Conservation (phyloP, 2,888 invertebrate genomes). For the Luffia ferchaultella region DNA sequence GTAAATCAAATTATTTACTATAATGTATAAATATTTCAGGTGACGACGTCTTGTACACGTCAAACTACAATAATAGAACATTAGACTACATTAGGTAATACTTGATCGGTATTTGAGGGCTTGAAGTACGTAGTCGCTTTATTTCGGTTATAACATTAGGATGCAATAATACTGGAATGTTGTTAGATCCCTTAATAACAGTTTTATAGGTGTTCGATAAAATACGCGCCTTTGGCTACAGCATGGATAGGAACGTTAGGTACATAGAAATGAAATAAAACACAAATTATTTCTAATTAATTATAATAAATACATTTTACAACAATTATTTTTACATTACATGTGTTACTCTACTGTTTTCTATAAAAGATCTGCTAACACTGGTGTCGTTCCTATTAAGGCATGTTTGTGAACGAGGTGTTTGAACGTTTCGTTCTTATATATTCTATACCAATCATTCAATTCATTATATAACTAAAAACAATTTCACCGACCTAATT, state of each 20-base stretch:
- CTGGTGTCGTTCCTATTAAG: background rate
- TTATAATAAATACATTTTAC: slow-evolving; percentile 64
- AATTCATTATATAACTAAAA: no score
- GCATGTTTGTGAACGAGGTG: background rate
- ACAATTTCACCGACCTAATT: no score
- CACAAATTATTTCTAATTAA: slow-evolving; percentile 28
- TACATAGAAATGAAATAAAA: slow-evolving; percentile 12
- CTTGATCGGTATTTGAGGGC: no score
- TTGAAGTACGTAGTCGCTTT: no score
- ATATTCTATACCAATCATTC: no score
- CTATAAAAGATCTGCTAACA: background rate
- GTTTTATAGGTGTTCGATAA: background rate
- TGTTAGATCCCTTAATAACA: background rate
- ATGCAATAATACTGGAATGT: background rate
- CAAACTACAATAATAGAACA: no score
- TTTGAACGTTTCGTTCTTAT: background rate
- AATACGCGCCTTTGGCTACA: background rate
- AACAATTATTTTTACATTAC: slow-evolving; percentile 38
- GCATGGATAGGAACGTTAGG: slow-evolving; percentile 1
- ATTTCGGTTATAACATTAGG: background rate
- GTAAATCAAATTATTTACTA: no score
- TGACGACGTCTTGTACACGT: no score
- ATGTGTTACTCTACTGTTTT: background rate
- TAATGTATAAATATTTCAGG: no score
- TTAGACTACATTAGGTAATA: no score